phyloP scores from a whole-genome alignment of 1,140 invertebrate genomes.

The Drosophila azteca region DNA sequence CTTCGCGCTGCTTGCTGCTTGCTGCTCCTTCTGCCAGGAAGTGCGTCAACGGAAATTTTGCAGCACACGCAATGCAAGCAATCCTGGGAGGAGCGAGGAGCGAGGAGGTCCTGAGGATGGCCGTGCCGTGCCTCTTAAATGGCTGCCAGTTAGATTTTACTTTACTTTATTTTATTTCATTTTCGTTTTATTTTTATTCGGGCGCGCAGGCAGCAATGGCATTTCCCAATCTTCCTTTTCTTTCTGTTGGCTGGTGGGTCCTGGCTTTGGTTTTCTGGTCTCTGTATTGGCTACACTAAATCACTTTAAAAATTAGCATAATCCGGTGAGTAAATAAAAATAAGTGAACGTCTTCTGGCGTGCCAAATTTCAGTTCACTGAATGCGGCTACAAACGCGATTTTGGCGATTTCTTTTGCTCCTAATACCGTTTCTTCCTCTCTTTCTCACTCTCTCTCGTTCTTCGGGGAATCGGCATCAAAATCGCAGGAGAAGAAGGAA shows the following conservation, averaged over 20 bases:
- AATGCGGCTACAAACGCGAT: slow-evolving; percentile 41
- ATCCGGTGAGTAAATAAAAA: slow-evolving; percentile 82
- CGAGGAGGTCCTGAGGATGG: neutral
- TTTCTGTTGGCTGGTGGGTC: neutral
- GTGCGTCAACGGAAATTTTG: slow-evolving; percentile 74
- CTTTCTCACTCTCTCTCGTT: slow-evolving; percentile 4
- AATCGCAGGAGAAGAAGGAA: slow-evolving; percentile 30
- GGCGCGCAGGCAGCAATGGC: slow-evolving; percentile 18
- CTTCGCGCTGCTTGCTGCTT: too few species aligned
- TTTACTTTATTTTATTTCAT: slow-evolving; percentile 62
- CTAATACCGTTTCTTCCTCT: slow-evolving; percentile 9
- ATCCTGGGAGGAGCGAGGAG: neutral
- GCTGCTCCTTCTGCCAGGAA: slow-evolving; percentile 28
- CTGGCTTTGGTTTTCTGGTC: slow-evolving; percentile 37
- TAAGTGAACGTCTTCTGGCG: slow-evolving; percentile 67
- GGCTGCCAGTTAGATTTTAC: slow-evolving; percentile 71
- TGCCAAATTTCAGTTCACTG: slow-evolving; percentile 48
- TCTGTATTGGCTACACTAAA: slow-evolving; percentile 74
- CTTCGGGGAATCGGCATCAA: too few species aligned
- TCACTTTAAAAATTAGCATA: slow-evolving; percentile 82
- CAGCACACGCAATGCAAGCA: slow-evolving; percentile 64
- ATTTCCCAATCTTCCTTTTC: slow-evolving; percentile 30
- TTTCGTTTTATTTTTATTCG: slow-evolving; percentile 70
- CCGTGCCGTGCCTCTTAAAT: slow-evolving; percentile 34
- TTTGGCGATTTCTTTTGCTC: slow-evolving; percentile 35